Percentiles rank a stretch among this genome's conserved stretches.
Evolutionary conservation across 1,140 invertebrate genomes (phyloP).

Genomic region (Drosophila erecta): DNA sequence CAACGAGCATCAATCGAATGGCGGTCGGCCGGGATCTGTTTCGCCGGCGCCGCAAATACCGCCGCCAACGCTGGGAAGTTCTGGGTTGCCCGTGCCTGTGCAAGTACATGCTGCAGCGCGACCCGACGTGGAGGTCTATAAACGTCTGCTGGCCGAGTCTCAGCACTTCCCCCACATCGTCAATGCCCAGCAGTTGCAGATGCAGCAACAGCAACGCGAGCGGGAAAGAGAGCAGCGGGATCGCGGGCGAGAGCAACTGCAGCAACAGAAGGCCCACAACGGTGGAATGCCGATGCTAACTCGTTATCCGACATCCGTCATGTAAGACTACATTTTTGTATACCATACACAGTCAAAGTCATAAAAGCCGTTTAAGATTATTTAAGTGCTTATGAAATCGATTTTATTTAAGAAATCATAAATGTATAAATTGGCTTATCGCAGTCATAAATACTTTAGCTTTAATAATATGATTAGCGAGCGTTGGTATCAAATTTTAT

Average conservation of each 20-base stretch:
- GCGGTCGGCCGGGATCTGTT: slow-evolving; percentile 19
- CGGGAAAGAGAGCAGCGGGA: slow-evolving; percentile 34
- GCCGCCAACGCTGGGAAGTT: slow-evolving; percentile 1
- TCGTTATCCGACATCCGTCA: slow-evolving; percentile 65
- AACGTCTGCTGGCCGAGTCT: slow-evolving; percentile 61
- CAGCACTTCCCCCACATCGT: slow-evolving; percentile 73
- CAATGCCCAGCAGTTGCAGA: slow-evolving; percentile 66
- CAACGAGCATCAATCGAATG: slow-evolving; percentile 46
- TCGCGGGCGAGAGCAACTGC: slow-evolving; percentile 42
- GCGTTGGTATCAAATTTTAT: not conserved
- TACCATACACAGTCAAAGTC: not conserved
- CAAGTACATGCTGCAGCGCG: slow-evolving; percentile 49
- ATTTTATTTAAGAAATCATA: not conserved
- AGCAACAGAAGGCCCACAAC: slow-evolving; percentile 71
- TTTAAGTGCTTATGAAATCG: not conserved
- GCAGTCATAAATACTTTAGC: slow-evolving; percentile 5
- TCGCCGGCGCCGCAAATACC: slow-evolving; percentile 8
- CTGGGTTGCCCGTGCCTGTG: slow-evolving; percentile 15
- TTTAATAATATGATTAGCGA: slow-evolving; percentile 4
- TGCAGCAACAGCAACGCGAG: slow-evolving; percentile 55
- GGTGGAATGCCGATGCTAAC: slow-evolving; percentile 62
- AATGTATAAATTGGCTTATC: not conserved
- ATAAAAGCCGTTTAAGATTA: not conserved
- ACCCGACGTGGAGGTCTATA: slow-evolving; percentile 63
- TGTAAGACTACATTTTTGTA: slow-evolving; percentile 48